phyloP scores from a whole-genome alignment of 1,140 invertebrate species.

The Pteromalus puparum region DNA sequence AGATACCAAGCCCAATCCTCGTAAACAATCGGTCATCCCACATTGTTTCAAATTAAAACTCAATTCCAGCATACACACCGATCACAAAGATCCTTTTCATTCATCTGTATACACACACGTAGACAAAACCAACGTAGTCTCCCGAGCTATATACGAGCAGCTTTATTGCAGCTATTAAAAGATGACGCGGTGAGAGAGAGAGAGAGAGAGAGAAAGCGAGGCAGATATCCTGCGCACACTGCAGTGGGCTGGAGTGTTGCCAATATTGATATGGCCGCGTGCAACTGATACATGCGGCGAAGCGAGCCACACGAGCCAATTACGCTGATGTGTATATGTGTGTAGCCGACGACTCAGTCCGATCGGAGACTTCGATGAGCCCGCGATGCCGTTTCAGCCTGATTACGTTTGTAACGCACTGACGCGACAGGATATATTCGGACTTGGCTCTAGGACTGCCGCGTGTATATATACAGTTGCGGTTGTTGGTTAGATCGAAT shows the following conservation, averaged over 20 bases:
- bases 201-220: background rate
- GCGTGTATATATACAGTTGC: background rate
- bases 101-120: too few species aligned
- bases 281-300: slow-evolving; percentile 42
- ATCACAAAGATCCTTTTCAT: too few species aligned
- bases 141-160: slow-evolving; percentile 20
- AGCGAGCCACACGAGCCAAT: slow-evolving; percentile 18
- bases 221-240: background rate
- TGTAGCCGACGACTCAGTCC: background rate
- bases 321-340: slow-evolving; percentile 14
- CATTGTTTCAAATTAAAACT: too few species aligned
- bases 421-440: background rate
- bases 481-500: background rate
- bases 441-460: too few species aligned
- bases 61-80: too few species aligned
- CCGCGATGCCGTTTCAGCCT: background rate
- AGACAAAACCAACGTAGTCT: background rate
- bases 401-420: slow-evolving; percentile 18
- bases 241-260: slow-evolving; percentile 54
- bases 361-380: background rate
- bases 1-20: background rate
- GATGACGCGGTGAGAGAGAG: slow-evolving; percentile 50
- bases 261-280: slow-evolving; percentile 56
- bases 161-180: slow-evolving; percentile 59
- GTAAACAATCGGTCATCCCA: background rate